A percentile compares a stretch with the other conserved stretches of the same genome.
Evolutionary conservation across 2,113 vertebrate species (phyloP).

Genomic region (Archilochus colubris): DNA sequence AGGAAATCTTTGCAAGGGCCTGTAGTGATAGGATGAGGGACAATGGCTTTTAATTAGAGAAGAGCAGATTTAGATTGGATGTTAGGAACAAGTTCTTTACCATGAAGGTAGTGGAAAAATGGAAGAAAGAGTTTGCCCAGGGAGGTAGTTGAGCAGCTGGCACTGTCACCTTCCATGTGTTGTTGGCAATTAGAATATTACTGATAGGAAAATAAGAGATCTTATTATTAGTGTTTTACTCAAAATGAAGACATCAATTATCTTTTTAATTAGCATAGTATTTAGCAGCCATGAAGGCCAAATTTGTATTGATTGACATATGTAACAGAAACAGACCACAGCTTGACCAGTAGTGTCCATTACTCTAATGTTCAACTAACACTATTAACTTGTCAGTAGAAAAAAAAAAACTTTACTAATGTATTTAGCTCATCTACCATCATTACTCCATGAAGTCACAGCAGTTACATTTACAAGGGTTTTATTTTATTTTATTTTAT

Average conservation of each 20-base stretch:
- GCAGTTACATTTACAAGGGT: not conserved
- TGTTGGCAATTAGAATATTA: not conserved
- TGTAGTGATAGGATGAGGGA: no score
- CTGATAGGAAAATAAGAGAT: constrained; percentile 18
- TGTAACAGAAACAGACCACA: not conserved
- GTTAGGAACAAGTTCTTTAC: no score
- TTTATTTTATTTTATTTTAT: not conserved
- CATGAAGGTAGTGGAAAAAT: no score
- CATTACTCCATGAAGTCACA: not conserved
- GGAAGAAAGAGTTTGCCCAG: no score
- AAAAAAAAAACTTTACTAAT: not conserved
- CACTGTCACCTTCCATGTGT: not conserved
- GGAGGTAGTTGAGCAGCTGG: not conserved
- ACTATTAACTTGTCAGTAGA: accelerated
- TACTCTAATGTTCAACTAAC: not conserved
- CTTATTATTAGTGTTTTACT: not conserved
- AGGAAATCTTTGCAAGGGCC: not conserved
- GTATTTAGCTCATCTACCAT: not conserved
- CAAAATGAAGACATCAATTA: not conserved
- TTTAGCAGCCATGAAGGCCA: not conserved
- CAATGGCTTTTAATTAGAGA: no score
- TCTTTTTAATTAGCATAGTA: not conserved
- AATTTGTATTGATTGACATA: not conserved
- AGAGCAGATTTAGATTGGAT: no score
- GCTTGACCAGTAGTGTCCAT: not conserved